These are phyloP conservation scores for Mormyrus iriodes DNA, from an alignment of 2,113 vertebrate genomes.

Conservation along the genomic window DNA sequence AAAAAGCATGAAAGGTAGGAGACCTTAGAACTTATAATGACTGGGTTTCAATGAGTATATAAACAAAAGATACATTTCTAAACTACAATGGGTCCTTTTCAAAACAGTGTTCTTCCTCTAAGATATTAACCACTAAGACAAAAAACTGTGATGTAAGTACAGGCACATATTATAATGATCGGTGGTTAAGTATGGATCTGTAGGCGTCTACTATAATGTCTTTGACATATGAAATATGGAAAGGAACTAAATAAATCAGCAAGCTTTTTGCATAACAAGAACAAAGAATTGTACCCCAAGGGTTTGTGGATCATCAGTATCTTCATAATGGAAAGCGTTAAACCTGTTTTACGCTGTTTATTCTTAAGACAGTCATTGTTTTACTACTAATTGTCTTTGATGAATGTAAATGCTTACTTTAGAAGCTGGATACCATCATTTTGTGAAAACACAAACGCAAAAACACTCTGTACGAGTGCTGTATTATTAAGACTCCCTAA, in stretches of 20 bases:
- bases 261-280: slow-evolving; percentile 28
- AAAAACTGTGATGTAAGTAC: not conserved
- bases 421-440: slow-evolving; percentile 36
- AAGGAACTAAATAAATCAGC: slow-evolving; percentile 32
- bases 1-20: not conserved
- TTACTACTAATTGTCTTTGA: slow-evolving; percentile 54
- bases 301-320: slow-evolving; percentile 47
- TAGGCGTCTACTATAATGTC: not conserved
- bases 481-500: slow-evolving; percentile 31
- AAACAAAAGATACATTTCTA: not conserved
- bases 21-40: not conserved
- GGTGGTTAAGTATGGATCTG: not conserved
- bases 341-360: slow-evolving; percentile 55
- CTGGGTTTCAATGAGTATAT: not conserved
- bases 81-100: not conserved
- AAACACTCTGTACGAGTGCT: slow-evolving; percentile 42
- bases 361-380: slow-evolving; percentile 47
- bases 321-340: slow-evolving; percentile 53
- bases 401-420: slow-evolving; percentile 43
- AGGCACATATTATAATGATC: not conserved
- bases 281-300: slow-evolving; percentile 37
- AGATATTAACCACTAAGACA: not conserved
- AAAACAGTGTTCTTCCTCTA: not conserved
- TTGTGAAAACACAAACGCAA: slow-evolving; percentile 31
- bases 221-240: slow-evolving; percentile 10